Percentiles rank a stretch among this genome's conserved stretches.
phyloP scores from a whole-genome alignment of 2,113 vertebrate genomes.

The Gambusia holbrooki region DNA sequence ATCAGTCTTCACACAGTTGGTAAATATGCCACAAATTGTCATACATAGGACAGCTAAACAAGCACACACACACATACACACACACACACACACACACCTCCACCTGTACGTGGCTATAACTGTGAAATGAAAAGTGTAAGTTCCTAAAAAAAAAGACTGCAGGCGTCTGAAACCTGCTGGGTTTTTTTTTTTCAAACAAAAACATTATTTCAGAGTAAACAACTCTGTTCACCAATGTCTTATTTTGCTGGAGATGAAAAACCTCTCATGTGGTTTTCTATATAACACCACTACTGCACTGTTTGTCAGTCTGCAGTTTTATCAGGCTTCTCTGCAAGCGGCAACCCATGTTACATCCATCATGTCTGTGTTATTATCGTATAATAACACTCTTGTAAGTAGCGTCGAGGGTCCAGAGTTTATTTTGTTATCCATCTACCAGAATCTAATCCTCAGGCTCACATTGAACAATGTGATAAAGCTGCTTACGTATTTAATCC shows the following conservation, averaged over 20 bases:
- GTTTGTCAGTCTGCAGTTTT: neutral
- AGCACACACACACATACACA: neutral
- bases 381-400: neutral
- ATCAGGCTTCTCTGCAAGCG: neutral
- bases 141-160: conserved; percentile 6
- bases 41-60: neutral
- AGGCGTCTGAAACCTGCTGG: neutral
- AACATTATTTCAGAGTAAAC: conserved; percentile 7
- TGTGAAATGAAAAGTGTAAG: neutral
- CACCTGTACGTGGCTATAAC: neutral
- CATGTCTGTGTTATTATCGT: neutral
- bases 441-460: neutral
- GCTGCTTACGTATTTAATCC: neutral
- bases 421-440: neutral
- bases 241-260: neutral
- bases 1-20: no score
- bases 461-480: neutral
- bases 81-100: neutral
- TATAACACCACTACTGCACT: conserved; percentile 1
- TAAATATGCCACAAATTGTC: no score
- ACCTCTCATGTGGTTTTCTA: neutral
- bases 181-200: conserved; percentile 9
- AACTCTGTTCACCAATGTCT: conserved; percentile 4
- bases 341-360: neutral
- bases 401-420: neutral